phyloP scores from a whole-genome alignment of 2,113 vertebrate species.

The Dasyprocta punctata region DNA sequence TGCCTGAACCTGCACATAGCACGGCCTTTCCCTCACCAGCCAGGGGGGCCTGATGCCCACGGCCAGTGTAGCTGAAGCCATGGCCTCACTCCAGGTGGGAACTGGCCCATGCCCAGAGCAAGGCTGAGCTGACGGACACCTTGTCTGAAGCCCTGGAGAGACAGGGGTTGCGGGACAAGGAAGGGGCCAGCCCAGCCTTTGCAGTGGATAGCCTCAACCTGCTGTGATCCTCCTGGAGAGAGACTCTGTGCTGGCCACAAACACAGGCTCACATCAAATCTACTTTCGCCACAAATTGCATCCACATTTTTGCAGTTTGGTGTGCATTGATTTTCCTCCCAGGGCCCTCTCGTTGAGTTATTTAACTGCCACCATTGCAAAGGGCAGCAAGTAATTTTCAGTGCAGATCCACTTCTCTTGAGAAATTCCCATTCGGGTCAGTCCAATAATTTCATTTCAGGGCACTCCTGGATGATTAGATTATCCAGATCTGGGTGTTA shows the following conservation, averaged over 20 bases:
- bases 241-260: slow-evolving; percentile 52
- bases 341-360: slow-evolving; percentile 77
- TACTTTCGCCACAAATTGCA: slow-evolving; percentile 72
- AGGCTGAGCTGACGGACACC: neutral
- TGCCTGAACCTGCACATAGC: neutral
- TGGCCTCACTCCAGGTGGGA: neutral
- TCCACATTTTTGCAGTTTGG: slow-evolving; percentile 77
- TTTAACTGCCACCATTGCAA: slow-evolving; percentile 77
- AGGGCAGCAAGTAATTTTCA: slow-evolving; percentile 79
- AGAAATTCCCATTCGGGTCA: slow-evolving; percentile 75
- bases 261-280: slow-evolving; percentile 54
- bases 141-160: neutral
- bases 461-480: slow-evolving; percentile 77
- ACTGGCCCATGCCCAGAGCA: neutral
- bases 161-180: neutral
- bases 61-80: neutral
- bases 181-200: neutral
- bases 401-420: slow-evolving; percentile 73
- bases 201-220: neutral
- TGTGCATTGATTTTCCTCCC: slow-evolving; percentile 76
- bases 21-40: neutral
- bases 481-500: slow-evolving; percentile 71
- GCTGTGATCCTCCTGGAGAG: slow-evolving; percentile 46
- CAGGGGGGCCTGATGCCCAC: neutral
- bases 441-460: slow-evolving; percentile 83